Base-by-base conservation (phyloP, 1,140 invertebrate genomes). In the Drosophila jambulina region DNA sequence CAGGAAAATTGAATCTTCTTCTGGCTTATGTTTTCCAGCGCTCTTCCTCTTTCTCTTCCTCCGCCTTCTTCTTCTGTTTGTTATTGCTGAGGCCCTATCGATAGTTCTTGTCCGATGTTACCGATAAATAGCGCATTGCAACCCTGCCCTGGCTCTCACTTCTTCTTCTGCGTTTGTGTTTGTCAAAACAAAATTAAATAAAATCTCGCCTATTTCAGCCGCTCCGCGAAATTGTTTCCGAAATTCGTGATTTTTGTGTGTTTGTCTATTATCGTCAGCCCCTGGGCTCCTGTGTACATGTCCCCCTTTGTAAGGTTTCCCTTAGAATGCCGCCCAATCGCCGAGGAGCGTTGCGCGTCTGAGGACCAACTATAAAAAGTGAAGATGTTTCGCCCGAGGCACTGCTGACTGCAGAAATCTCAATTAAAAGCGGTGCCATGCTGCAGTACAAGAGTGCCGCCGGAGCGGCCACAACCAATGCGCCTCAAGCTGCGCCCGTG, bases 181-280 rank as follows among this genome's bases (percentile, higher is more conserved):
- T 86, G 83, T 87, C 83, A 87, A 87, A 87, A 87, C 83, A 87
- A 87, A 87, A 88, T 78, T 74, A 46, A 60, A 70, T 32, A 60
- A 76, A 82, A 80, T 56, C 76, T 84, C 34, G 60, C 70, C 46
- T 49, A 80, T 75, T 68, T 75, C 59, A 43, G 63, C 36, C n/a
- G 17, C 27, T 17, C 13, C 53, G 12, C 12, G 21, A 19, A 34
- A 67, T 29, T 34, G 17, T 32, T 48, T 4, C 13, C 7, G 15
- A 10, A 43, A 13, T 53, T 43, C 23, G 36, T 21, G 38, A 21
- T 43, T 27, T 32, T 29, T n/a, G 34, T 68, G 48, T 68, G 46
- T 46, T 36, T 12, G 23, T 23, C 25, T 36, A 15, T 21, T 9
- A 34, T 17, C n/a, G 13, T 51, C 43, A 13, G 7, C 15, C 12